These are phyloP conservation scores for Aspiorhynchus laticeps DNA, from an alignment of 2,113 vertebrate species.

Conservation along the genomic window DNA sequence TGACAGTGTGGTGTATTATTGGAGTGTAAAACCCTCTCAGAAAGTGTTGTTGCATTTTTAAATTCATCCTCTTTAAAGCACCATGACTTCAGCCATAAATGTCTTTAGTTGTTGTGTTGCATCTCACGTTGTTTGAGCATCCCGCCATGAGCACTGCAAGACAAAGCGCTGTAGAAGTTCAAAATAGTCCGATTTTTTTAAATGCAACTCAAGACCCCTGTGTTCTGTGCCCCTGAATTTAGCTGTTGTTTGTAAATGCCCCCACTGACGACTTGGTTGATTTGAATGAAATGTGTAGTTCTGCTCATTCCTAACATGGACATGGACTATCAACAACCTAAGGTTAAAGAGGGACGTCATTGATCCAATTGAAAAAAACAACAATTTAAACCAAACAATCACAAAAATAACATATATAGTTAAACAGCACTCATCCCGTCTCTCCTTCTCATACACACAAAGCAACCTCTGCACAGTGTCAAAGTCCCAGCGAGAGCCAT, in stretches of 20 bases:
- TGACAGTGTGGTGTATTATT: not conserved
- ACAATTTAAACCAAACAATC: not conserved
- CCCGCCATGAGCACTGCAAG: not conserved
- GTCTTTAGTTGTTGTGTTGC: not conserved
- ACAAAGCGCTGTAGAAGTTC: not conserved
- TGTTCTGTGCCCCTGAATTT: not conserved
- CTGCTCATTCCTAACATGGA: not conserved
- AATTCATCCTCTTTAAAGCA: not conserved
- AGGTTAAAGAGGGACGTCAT: not conserved
- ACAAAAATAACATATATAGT: not conserved
- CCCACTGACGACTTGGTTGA: not conserved
- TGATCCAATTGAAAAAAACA: not conserved
- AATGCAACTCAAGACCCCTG: not conserved
- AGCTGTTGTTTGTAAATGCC: not conserved
- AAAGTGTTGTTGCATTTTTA: not conserved
- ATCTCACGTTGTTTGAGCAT: not conserved
- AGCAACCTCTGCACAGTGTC: constrained; percentile 32
- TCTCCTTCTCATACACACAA: not conserved
- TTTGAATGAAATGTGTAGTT: not conserved
- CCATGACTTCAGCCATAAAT: not conserved
- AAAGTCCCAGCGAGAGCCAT: constrained; percentile 33
- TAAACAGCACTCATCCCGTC: not conserved
- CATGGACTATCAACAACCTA: not conserved
- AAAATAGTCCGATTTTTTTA: not conserved
- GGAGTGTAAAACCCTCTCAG: not conserved